phyloP scores from a whole-genome alignment of 1,140 invertebrate species.

The Micrasema longulum region DNA sequence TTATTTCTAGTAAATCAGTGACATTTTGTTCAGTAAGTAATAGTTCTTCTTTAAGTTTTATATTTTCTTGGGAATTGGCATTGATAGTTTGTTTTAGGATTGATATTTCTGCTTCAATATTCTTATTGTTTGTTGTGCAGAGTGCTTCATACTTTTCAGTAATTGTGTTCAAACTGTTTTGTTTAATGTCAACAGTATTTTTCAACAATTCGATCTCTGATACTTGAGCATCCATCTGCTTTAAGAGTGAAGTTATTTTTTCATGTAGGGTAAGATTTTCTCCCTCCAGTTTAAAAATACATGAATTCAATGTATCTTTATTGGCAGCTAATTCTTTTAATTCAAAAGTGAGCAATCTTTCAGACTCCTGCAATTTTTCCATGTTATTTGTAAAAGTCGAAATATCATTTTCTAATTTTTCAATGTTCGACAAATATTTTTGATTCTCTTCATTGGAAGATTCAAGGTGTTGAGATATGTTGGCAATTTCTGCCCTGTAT shows the following conservation, averaged over 20 bases:
- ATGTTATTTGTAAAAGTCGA: background rate
- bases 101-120: background rate
- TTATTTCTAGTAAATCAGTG: background rate
- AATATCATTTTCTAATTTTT: conserved; percentile 15
- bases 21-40: too few relatives aligned
- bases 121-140: background rate
- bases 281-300: too few relatives aligned
- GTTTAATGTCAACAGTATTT: background rate
- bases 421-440: background rate
- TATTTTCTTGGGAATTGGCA: background rate
- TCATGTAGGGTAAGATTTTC: too few relatives aligned
- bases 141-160: conserved; percentile 5
- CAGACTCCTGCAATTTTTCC: background rate
- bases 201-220: background rate
- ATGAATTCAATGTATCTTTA: background rate
- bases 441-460: background rate
- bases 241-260: background rate
- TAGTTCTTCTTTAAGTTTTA: conserved; percentile 1
- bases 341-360: background rate
- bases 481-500: background rate
- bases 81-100: background rate
- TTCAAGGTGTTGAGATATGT: conserved; percentile 1
- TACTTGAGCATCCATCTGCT: background rate
- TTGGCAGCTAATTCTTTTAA: background rate
- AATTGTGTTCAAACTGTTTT: background rate